Percentiles rank a stretch among this genome's conserved stretches.
Conservation (phyloP, 2,888 invertebrate genomes). For the Synergus japonicus region DNA sequence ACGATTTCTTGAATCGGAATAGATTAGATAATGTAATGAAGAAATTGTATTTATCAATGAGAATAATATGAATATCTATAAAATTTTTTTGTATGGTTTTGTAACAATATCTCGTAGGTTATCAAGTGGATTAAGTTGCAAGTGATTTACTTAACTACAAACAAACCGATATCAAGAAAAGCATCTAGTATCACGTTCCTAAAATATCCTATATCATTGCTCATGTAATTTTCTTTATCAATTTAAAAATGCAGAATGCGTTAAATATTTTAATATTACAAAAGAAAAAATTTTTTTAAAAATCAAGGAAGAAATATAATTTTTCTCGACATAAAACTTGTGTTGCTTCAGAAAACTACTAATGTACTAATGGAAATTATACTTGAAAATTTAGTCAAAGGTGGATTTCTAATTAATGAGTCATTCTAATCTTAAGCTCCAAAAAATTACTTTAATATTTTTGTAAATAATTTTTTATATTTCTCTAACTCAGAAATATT, state of each 20-base stretch:
- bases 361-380: no score
- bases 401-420: no score
- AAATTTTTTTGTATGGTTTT: background rate
- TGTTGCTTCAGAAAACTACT: no score
- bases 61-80: background rate
- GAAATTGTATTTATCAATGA: background rate
- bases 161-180: conserved; percentile 6
- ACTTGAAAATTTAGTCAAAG: no score
- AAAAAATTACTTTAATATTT: no score
- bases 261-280: no score
- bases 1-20: background rate
- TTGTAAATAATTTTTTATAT: no score
- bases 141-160: conserved; percentile 2
- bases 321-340: no score
- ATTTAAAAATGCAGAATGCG: background rate
- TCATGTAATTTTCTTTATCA: background rate
- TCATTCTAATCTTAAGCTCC: no score
- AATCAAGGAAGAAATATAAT: no score
- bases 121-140: conserved; percentile 19
- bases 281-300: no score
- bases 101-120: conserved; percentile 21
- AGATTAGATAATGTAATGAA: background rate
- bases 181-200: background rate
- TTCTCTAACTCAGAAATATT: no score
- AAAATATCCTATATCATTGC: background rate